Percentiles rank a stretch among this genome's conserved stretches.
phyloP scores from a whole-genome alignment of 2,888 invertebrate species.

The Herminia tarsipennalis region DNA sequence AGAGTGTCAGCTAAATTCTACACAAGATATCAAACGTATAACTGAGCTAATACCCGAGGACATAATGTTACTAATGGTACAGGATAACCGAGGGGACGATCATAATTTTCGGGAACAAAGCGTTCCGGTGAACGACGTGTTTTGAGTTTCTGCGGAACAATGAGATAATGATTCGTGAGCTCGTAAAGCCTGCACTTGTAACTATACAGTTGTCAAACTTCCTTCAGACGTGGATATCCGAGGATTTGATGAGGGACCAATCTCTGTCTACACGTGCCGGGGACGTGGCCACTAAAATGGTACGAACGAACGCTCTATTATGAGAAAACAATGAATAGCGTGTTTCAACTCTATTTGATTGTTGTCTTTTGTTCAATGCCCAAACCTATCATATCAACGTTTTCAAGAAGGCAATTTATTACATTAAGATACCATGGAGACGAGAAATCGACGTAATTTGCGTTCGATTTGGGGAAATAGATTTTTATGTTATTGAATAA shows the following conservation, averaged over 20 bases:
- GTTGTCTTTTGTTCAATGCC: slow-evolving; percentile 6
- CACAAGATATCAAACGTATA: slow-evolving; percentile 49
- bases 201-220: slow-evolving; percentile 67
- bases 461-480: no score
- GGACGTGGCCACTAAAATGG: slow-evolving; percentile 34
- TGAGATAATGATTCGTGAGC: slow-evolving; percentile 77
- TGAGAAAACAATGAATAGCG: slow-evolving; percentile 32
- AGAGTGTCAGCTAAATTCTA: slow-evolving; percentile 47
- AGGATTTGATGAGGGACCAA: slow-evolving; percentile 62
- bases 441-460: no score
- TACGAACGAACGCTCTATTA: slow-evolving; percentile 8
- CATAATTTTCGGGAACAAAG: slow-evolving; percentile 78
- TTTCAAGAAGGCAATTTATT: no score
- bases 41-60: slow-evolving; percentile 64
- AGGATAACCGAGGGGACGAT: slow-evolving; percentile 73
- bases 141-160: slow-evolving; percentile 70
- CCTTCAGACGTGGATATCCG: slow-evolving; percentile 52
- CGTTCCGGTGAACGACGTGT: slow-evolving; percentile 66
- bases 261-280: slow-evolving; percentile 33
- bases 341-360: slow-evolving; percentile 22
- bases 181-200: slow-evolving; percentile 67
- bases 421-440: no score
- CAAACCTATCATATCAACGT: no score
- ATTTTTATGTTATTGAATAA: no score
- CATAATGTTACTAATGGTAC: slow-evolving; percentile 74